Percentiles rank a stretch among this genome's conserved stretches.
These are phyloP conservation scores for Anolis sagrei DNA, from an alignment of 2,113 vertebrate genomes.

Conservation along the genomic window DNA sequence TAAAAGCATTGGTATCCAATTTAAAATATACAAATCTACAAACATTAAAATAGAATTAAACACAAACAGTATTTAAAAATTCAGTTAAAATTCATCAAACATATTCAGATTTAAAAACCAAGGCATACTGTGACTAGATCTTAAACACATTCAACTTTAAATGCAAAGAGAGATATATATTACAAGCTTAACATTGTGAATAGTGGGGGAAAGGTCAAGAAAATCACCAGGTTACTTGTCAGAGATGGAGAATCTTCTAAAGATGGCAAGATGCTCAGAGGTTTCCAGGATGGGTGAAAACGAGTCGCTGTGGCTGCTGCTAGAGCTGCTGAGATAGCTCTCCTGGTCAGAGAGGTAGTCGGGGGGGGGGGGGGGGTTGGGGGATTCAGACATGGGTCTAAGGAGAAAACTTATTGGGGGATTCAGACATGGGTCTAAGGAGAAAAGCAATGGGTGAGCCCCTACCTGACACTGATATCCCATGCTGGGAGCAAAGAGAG, in stretches of 20 bases:
- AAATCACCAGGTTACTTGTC: conserved; percentile 87
- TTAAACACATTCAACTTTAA: too few species aligned
- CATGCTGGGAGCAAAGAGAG: conserved; percentile 91
- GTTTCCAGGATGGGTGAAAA: conserved; percentile 95
- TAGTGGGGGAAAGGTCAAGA: conserved; percentile 38
- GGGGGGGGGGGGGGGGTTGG: conserved; percentile 89
- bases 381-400: conserved; percentile 93
- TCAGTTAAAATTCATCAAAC: too few species aligned
- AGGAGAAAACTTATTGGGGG: conserved; percentile 72
- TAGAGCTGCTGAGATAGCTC: conserved; percentile 97
- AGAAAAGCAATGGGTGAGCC: conserved; percentile 88
- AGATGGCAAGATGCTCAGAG: conserved; percentile 96
- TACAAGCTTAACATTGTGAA: conserved; percentile 77
- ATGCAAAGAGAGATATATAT: conserved; percentile 19
- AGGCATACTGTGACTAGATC: too few species aligned
- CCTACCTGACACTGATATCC: conserved; percentile 79
- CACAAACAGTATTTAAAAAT: too few species aligned
- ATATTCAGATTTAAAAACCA: too few species aligned
- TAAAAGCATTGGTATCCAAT: too few species aligned
- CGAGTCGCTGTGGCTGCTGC: conserved; percentile 94
- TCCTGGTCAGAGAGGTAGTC: conserved; percentile 98
- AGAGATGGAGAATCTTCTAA: conserved; percentile 98
- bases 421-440: conserved; percentile 65
- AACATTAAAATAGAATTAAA: too few species aligned
- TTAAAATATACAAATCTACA: too few species aligned